Evolutionary conservation across 2,113 vertebrate species (phyloP), one percentile per base, ranked within the genome.

Genomic region (Lamprotornis superbus): DNA sequence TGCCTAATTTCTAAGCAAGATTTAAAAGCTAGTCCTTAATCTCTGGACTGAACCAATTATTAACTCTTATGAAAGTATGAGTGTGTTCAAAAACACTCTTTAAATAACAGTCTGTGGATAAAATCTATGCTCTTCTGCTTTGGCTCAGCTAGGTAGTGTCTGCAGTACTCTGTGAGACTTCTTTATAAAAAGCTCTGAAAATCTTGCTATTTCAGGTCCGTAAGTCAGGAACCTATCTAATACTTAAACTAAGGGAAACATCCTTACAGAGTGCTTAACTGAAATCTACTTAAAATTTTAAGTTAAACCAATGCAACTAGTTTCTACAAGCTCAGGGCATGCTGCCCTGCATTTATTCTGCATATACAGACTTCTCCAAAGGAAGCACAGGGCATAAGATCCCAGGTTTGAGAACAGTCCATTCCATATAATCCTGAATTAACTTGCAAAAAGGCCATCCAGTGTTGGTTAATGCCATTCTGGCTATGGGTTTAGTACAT

Each of bases 371-470:
- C n/a, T 90, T 39, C 53, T 94, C 76, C 73, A 88, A 94, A 67
- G 27, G 21, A 60, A 85, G 46, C 21, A 89, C 63, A 70, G 42
- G 56, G n/a, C 64, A 56, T 64, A 94, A 89, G 24, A 56, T 69
- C 33, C 33, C 65, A 56, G 33, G 35, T 56, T 53, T 52, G 30
- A 94, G 86, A 93, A 95, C 69, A 82, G 35, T 22, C 44, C 46
- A 78, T 95, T 92, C 89, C 70, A 60, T 40, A 76, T 71, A 95
- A 84, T 60, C 57, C 53, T 71, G 79, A 88, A 92, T 81, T 55
- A 86, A 80, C 35, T 81, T 35, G 28, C 71, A 63, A 78, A 67
- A 86, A 77, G 39, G 16, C 64, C 89, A 81, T 30, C 14, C 27
- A 63, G 12, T 68, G 31, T 75, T 84, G 56, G 55, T 59, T 81